Evolutionary conservation across 35 echinoderm and acorn worm species (phyloP), one percentile per base, ranked within the genome.

Genomic region (Ophioderma brevispina): DNA sequence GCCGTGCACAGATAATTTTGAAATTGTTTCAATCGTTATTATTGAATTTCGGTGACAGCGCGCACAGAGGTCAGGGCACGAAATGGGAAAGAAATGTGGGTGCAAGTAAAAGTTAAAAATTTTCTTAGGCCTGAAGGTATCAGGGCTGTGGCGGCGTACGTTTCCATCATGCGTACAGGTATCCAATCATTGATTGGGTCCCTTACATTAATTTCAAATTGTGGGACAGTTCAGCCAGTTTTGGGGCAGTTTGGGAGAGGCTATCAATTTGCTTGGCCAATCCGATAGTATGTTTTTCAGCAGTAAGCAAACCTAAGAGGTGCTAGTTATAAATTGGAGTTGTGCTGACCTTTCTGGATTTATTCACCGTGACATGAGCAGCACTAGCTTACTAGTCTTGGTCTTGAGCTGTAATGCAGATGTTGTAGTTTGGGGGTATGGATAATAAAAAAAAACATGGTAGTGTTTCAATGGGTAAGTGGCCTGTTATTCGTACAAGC

Each of bases 161-260:
- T 15, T 15, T n/a, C n/a, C n/a, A 30, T 25, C 42, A 1, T n/a
- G 31, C 18, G 28, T 32, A 31, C 38, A 11, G 18, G 28, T 0
- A 4, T 90, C 21, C 88, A 82, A 31, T 82, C 79, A 0, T 0
- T 83, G 1, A 82, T 82, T 35, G 88, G 88, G 11, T 64, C 56
- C n/a, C n/a, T n/a, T n/a, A n/a, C n/a, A n/a, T 82, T 0, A 21
- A 56, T 6, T 90, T 90, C 41, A 49, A 82, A 13, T 90, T 79
- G 52, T 64, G 38, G 36, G 88, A 43, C n/a, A n/a, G n/a, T n/a
- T n/a, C n/a, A n/a, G n/a, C n/a, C n/a, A 15, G 46, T n/a, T 90
- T 37, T 32, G 43, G 2, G 79, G 46, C 3, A 80, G 78, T 5
- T 2, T 43, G 32, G 31, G 50, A 38, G 46, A 46, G 13, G 33